Conservation (phyloP, 2,797 vertebrate genomes). For the Amphiprion clarkii region DNA sequence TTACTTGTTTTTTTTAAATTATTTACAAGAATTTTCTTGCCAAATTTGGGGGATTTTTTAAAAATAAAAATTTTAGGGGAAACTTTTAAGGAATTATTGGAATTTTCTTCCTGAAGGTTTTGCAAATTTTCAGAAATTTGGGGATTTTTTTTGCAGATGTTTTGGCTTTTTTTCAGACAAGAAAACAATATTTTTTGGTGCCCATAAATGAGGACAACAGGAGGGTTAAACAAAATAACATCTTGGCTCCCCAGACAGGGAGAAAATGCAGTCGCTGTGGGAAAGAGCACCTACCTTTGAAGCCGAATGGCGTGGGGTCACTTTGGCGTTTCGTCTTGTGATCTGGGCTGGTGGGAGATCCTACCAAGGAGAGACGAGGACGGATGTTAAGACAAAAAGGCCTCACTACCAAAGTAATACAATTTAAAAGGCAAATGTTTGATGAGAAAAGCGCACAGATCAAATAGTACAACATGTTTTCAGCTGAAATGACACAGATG, state of each 20-base stretch:
- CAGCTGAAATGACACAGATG: not conserved
- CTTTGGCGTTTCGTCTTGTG: constrained; percentile 98
- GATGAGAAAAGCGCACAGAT: not conserved
- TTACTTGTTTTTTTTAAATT: no score
- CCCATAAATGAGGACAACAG: no score
- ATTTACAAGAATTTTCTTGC: no score
- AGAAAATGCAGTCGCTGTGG: not conserved
- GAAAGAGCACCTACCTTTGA: constrained; percentile 87
- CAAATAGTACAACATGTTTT: not conserved
- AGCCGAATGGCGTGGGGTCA: constrained; percentile 96
- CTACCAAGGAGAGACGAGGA: constrained; percentile 72
- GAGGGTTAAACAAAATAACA: not conserved
- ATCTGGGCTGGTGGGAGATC: constrained; percentile 94
- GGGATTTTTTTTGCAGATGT: no score
- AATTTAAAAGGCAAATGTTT: not conserved
- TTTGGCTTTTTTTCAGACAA: no score
- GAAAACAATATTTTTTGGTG: no score
- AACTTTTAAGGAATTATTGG: no score
- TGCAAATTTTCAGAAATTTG: no score
- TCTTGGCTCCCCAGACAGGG: not conserved
- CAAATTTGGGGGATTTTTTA: no score
- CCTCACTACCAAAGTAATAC: not conserved
- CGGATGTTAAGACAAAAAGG: not conserved
- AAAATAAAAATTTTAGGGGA: no score
- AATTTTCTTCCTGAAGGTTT: no score